Base-by-base conservation (phyloP, 2,888 invertebrate species). In the Esperia sulphurella region DNA sequence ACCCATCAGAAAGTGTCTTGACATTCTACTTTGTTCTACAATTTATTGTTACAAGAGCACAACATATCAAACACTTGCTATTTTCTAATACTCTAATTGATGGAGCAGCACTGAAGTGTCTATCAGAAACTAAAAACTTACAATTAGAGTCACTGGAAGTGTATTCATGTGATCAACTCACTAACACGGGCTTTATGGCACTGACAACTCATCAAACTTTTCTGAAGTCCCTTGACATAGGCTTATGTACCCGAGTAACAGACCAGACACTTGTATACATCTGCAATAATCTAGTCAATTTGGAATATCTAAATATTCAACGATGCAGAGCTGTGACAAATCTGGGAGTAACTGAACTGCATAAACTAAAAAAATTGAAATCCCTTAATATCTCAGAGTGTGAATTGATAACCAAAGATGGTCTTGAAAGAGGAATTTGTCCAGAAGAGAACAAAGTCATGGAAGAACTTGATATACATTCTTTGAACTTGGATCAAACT, bases 81-180 rank as follows among this genome's bases (percentile, higher is more conserved):
- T 92, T 95, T 53, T 93, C 94, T 51, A 88, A 91, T 49, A 95
- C 95, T 1, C 78, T 93, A 0, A 92, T 95, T 53, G 93, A 94
- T 68, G 92, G 93, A 42, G 75, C 86, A 14, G 91, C 93, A 9
- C 74, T 95, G 21, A 79, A 90, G 51, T 68, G 82, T 8, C 68
- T 95, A 38, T 87, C 91, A 13, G 85, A 91, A 57, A 75, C 92
- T 8, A 73, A 88, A 38, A 79, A 89, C 49, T 71, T 93, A 13
- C 66, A 83, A 52, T 70, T 94, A n/a, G 71, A 90, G 48, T 80
- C 86, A 13, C 62, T 94, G 30, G 77, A 85, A 58, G 68, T 93
- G 41, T 79, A 89, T 62, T 82, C 83, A 9, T 94, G 94, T 76
- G 91, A 92, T 63, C 93, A 94, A 64, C 75, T 94, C 1, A 91